Evolutionary conservation across 2,113 vertebrate genomes (phyloP), one percentile per base, ranked within the genome.

Genomic region (Siniperca knerii): DNA sequence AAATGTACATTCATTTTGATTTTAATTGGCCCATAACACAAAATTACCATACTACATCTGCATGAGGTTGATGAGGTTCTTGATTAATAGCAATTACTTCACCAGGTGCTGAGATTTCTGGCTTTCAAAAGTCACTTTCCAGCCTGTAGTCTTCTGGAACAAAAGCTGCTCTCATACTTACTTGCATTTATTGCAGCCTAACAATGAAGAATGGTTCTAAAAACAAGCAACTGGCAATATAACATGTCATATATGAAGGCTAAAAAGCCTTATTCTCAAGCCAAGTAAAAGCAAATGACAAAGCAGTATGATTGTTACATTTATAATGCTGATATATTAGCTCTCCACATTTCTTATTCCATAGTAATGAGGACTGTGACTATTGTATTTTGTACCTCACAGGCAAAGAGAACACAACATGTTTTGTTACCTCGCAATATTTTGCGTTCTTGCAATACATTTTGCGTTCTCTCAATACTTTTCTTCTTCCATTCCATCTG

Each of bases 61-160:
- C 83, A 79, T 80, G 92, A n/a, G 88, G 90, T 72, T 90, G 90
- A 93, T 90, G 89, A 92, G 84, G 44, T 72, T 82, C 88, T 79
- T 92, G 89, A 92, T 92, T 87, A 86, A 86, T 74, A 52, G 75
- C 50, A 87, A 89, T 84, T 85, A 81, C 50, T 58, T 62, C 70
- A 66, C 66, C 90, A 89, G 89, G 86, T 85, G 91, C 83, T 55
- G 81, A 88, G 79, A 77, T 79, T 81, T 84, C 75, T 44, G 77
- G 23, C 84, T 83, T 85, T 88, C 57, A 86, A 57, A 86, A 79
- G 78, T 76, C 78, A 69, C 72, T 83, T 79, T 79, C 2, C 42
- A 44, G 25, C 10, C 8, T 6, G 0, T 44, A 10, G n/a, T 40
- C 58, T 18, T 68, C 18, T 72, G 61, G 73, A 90, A 84, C 76